Base-by-base conservation (phyloP, 2,888 invertebrate genomes). In the Melitaea athalia region DNA sequence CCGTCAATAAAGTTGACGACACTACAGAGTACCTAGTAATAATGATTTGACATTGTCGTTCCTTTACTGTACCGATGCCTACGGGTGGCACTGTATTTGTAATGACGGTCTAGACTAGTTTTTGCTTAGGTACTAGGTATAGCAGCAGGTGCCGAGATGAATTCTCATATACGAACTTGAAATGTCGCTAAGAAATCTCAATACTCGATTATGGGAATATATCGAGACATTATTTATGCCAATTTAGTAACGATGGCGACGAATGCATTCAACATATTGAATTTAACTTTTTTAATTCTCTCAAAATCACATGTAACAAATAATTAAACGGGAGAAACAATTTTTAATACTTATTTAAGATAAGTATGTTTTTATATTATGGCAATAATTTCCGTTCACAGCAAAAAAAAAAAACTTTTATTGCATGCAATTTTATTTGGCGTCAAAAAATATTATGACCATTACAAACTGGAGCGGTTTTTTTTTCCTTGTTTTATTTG, bases 41-140 rank as follows among this genome's bases (percentile, higher is more conserved):
- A 57, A 57, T 57, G 38, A 57, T 57, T 42, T 38, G 57, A 57
- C 38, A 38, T 47, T 42, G 42, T 42, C 42, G 38, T 8, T 57
- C 14, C 57, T 15, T 15, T 50, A 6, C 55, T 55, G 31, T 42
- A 57, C 10, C 57, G 10, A 42, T 75, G 80, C 78, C 81, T 78
- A 79, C 74, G 75, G 73, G 79, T 77, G 77, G 77, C 75, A 73
- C 73, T 75, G 71, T 73, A 76, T 75, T 77, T 76, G 78, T 81
- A 79, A 79, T 75, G 78, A 77, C 57, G 71, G 89, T 89, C 89
- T 91, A 91, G 91, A 91, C 89, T 72, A 76, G 85, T 89, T 88
- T 90, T 89, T 88, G 76, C 79, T 72, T 73, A 38, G 55, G n/a
- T n/a, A n/a, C n/a, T n/a, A n/a, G n/a, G n/a, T n/a, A n/a, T n/a